Evolutionary conservation across 2,113 vertebrate genomes (phyloP).

Genomic region (Periophthalmus modestus): DNA sequence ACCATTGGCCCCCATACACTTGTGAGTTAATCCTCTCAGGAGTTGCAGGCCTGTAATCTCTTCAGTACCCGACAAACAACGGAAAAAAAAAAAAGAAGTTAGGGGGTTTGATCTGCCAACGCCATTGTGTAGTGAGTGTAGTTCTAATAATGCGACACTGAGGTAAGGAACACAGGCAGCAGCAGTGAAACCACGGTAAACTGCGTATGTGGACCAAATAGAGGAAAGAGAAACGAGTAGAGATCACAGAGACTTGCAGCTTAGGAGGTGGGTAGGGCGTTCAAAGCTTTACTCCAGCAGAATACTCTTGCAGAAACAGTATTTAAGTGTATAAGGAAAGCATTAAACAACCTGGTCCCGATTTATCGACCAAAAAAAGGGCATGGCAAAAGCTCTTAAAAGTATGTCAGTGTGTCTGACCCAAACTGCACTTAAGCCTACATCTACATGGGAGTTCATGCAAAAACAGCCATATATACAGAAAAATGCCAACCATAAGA

Average conservation of each 20-base stretch:
- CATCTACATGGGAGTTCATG: no score
- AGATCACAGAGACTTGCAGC: background rate
- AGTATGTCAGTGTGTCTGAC: no score
- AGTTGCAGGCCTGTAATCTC: conserved; percentile 12
- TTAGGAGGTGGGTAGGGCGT: background rate
- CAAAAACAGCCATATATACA: no score
- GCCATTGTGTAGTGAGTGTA: background rate
- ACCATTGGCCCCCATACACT: background rate
- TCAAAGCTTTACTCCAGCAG: background rate
- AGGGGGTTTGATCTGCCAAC: conserved; percentile 6
- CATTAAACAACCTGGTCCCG: no score
- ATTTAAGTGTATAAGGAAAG: no score
- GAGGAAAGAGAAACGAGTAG: background rate
- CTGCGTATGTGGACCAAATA: background rate
- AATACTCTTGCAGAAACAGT: no score
- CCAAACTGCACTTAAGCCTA: no score
- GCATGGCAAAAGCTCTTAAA: no score
- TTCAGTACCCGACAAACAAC: conserved; percentile 13
- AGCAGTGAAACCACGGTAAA: background rate
- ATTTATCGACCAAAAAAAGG: no score
- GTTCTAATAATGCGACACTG: background rate
- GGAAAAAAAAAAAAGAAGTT: background rate
- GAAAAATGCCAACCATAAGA: no score
- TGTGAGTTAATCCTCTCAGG: conserved; percentile 15
- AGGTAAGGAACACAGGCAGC: conserved; percentile 1